A percentile compares a stretch with the other conserved stretches of the same genome.
Conservation (phyloP, 53 echinoderm and acorn worm genomes). For the Mesocentrotus franciscanus region DNA sequence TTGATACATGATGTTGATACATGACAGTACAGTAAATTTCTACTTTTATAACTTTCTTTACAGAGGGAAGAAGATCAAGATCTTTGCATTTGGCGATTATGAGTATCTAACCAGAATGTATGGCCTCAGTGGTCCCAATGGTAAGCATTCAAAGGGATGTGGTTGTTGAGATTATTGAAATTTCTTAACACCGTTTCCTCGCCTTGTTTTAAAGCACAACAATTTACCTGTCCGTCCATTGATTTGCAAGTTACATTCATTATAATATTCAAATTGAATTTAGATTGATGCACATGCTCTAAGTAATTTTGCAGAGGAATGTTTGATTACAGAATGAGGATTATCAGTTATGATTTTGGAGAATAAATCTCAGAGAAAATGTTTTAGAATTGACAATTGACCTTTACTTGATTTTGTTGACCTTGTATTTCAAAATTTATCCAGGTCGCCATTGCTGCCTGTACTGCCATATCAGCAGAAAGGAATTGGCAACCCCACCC, state of each 20-base stretch:
- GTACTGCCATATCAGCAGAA: conserved; percentile 1
- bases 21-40: neutral
- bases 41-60: neutral
- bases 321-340: neutral
- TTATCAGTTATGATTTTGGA: neutral
- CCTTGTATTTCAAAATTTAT: neutral
- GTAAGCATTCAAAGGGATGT: neutral
- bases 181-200: neutral
- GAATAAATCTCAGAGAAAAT: neutral
- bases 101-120: conserved; percentile 31
- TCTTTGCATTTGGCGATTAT: conserved; percentile 40
- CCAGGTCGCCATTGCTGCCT: conserved; percentile 67
- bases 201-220: no score
- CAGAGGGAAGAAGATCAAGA: conserved; percentile 35
- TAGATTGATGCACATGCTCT: no score
- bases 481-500: conserved; percentile 44
- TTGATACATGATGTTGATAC: no score
- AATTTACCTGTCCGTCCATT: neutral
- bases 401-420: neutral
- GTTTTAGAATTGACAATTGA: neutral
- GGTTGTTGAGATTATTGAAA: neutral
- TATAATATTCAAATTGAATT: neutral
- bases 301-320: neutral
- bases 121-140: conserved; percentile 50
- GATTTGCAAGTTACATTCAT: neutral